Evolutionary conservation across 2,797 vertebrate species (phyloP).

Genomic region (Zalophus californianus): DNA sequence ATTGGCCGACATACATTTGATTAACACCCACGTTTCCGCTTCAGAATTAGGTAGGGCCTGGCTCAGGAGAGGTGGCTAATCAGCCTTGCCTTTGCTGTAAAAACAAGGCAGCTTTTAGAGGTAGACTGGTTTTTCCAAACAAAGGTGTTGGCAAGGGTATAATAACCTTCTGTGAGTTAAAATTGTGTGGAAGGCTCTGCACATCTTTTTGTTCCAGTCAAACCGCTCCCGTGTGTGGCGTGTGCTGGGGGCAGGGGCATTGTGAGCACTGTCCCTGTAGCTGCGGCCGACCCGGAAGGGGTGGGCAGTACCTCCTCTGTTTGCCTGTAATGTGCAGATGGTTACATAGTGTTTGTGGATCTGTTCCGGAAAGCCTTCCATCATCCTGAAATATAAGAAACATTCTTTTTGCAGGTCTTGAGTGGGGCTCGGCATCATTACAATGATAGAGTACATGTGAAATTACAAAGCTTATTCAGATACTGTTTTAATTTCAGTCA

Average conservation of each 20-base stretch:
- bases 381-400: constrained; percentile 18
- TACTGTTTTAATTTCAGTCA: background rate
- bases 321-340: background rate
- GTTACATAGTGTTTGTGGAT: constrained; percentile 16
- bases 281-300: constrained; percentile 34
- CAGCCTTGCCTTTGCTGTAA: background rate
- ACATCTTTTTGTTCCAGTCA: constrained; percentile 57
- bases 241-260: background rate
- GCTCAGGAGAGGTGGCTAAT: background rate
- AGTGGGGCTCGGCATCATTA: background rate
- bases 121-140: constrained; percentile 68
- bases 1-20: background rate
- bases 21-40: background rate
- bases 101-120: constrained; percentile 73
- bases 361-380: background rate
- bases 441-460: background rate
- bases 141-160: constrained; percentile 56
- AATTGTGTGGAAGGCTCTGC: constrained; percentile 72
- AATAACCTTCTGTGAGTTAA: constrained; percentile 74
- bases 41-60: background rate
- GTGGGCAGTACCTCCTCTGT: constrained; percentile 61
- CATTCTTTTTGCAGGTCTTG: background rate
- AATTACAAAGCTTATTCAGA: background rate
- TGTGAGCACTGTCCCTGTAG: background rate
- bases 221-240: constrained; percentile 22